Base-by-base conservation (phyloP, 2,113 vertebrate species). In the Hydropotes inermis region DNA sequence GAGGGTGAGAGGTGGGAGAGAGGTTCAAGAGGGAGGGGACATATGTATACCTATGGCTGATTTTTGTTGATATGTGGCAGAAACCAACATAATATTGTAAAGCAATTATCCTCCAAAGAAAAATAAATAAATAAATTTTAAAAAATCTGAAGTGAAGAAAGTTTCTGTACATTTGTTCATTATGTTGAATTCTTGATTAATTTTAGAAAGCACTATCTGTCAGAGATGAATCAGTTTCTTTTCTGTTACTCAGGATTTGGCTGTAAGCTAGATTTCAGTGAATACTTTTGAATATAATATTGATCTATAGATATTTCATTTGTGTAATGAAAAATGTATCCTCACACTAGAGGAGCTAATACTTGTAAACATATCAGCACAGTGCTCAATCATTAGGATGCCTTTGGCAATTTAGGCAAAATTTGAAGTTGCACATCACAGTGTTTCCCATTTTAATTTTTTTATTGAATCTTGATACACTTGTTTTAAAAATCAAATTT, bases 281-380 rank as follows among this genome's bases (percentile, higher is more conserved):
- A 87, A 10, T 94, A 47, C 27, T 61, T 61, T 94, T 43, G 64
- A 74, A 79, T 76, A 45, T 36, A 28, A 67, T 60, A 27, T 67
- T 97, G 60, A 96, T 84, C 89, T 89, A 57, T 7, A 91, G 47
- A 3, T 82, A 83, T 39, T 81, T 98, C 15, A 94, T 95, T 94
- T 94, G 21, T 86, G 6, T 92, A 85, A 82, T 57, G 13, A 91
- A 47, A 89, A 92, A 92, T 17, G 45, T 76, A 36, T 39, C 6
- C 30, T 45, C 28, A 87, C 12, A 81, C 3, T 82, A 33, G 76
- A 88, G 36, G 36, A 60, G 45, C 60, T 47, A 87, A 33, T 81
- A 78, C 7, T 10, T 64, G 19, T 60, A 45, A 93, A 58, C 2
- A 15, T 8, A 50, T 33, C 21, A 78, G 27, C 17, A 30, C 57